Evolutionary conservation across 1,140 invertebrate genomes (phyloP).

Genomic region (Papilio polyxenes): DNA sequence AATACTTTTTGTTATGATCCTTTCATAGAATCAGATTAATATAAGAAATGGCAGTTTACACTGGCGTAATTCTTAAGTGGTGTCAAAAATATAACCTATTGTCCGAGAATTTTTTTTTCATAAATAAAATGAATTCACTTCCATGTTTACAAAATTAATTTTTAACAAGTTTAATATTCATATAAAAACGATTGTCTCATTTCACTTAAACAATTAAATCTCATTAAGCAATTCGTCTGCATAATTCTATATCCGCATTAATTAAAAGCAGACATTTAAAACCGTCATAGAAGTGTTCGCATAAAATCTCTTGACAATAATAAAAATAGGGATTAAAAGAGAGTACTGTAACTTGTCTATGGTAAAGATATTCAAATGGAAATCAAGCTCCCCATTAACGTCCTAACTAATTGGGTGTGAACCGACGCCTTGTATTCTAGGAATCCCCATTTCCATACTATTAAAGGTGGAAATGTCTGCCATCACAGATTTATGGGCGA

Average conservation of each 20-base stretch:
- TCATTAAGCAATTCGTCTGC: slow-evolving; percentile 24
- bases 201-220: slow-evolving; percentile 19
- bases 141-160: background rate
- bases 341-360: slow-evolving; percentile 34
- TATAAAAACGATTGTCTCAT: slow-evolving; percentile 9
- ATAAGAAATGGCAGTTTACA: background rate
- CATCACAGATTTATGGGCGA: slow-evolving; percentile 72
- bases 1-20: background rate
- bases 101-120: background rate
- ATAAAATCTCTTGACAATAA: slow-evolving; percentile 33
- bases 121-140: background rate
- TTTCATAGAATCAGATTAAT: slow-evolving; percentile 59
- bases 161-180: background rate
- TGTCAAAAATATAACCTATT: background rate
- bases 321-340: slow-evolving; percentile 34
- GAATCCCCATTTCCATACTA: slow-evolving; percentile 63
- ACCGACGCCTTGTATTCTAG: slow-evolving; percentile 61
- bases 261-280: slow-evolving; percentile 36
- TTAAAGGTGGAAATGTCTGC: slow-evolving; percentile 60
- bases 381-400: slow-evolving; percentile 53
- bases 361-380: slow-evolving; percentile 47
- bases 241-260: slow-evolving; percentile 29
- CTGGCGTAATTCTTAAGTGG: background rate
- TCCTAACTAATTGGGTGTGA: slow-evolving; percentile 64
- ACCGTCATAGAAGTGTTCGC: slow-evolving; percentile 29